phyloP scores from a whole-genome alignment of 2,797 vertebrate species.

The Macroramphosus scolopax region DNA sequence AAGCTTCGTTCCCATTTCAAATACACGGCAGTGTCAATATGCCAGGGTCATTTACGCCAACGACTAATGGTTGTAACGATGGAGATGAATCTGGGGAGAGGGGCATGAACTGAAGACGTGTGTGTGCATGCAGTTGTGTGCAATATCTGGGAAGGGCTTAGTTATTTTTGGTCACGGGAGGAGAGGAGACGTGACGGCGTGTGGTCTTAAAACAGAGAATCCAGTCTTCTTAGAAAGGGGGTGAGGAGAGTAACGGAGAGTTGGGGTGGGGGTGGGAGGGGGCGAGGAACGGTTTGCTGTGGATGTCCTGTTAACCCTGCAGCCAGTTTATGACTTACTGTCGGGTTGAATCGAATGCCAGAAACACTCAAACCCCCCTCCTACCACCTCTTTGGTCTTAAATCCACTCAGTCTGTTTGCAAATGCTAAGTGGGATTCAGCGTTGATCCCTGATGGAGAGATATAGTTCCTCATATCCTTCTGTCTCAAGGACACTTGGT shows the following conservation, averaged over 20 bases:
- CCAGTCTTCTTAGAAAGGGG: constrained; percentile 66
- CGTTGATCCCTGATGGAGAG: neutral
- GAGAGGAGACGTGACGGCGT: constrained; percentile 74
- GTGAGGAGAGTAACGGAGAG: constrained; percentile 20
- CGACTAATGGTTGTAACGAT: constrained; percentile 7
- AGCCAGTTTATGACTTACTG: constrained; percentile 55
- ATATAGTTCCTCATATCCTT: constrained; percentile 2
- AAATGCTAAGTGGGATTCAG: constrained; percentile 21
- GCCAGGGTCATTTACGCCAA: constrained; percentile 1
- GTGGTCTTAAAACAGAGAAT: constrained; percentile 75
- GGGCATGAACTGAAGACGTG: constrained; percentile 9
- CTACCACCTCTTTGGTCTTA: constrained; percentile 23
- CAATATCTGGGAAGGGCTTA: constrained; percentile 58
- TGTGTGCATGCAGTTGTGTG: constrained; percentile 41
- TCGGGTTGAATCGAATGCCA: constrained; percentile 49
- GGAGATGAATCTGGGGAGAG: constrained; percentile 21
- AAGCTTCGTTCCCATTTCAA: constrained; percentile 15
- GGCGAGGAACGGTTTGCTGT: constrained; percentile 54
- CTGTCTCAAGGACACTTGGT: constrained; percentile 4
- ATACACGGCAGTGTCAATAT: constrained; percentile 5
- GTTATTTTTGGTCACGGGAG: constrained; percentile 74
- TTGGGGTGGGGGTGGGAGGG: constrained; percentile 16
- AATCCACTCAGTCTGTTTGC: constrained; percentile 22
- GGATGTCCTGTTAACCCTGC: constrained; percentile 63
- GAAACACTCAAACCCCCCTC: constrained; percentile 39